Base-by-base conservation (phyloP, 2,797 vertebrate species). In the Acanthornis magna region DNA sequence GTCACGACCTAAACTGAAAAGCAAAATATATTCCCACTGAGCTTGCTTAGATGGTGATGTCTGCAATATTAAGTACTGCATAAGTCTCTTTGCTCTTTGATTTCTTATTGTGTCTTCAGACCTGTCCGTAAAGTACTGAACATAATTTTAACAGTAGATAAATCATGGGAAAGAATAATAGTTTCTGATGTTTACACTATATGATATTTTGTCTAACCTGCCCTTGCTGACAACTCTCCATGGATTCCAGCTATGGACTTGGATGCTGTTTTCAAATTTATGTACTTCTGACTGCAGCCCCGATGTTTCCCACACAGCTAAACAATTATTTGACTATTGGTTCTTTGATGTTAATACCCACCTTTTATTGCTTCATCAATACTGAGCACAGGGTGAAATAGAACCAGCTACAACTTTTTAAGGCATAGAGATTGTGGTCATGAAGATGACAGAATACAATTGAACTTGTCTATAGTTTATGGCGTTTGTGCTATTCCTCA, bases 351-450 rank as follows among this genome's bases (percentile, higher is more conserved):
- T 76, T 95, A 95, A 96, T 70, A 75, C 45, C 70, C 72, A 38
- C 57, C 42, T 92, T 96, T 96, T 89, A 95, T 94, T 92, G 79
- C 94, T 96, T 70, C 36, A 68, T 91, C 92, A 93, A 96, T 96
- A 93, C 11, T 19, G 40, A 96, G 42, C 48, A 60, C 15, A 91
- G 43, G 43, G 32, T 95, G 76, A 96, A 96, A 85, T 48, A 95
- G 67, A 90, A 25, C 40, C 40, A 79, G 53, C 27, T 88, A 91
- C 73, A 88, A 86, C 91, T 95, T 97, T 89, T 95, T 95, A 94
- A 96, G 73, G 71, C 50, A 72, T n/a, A 66, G 84, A 68, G 54
- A 85, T 96, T 73, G 72, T n/a, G 89, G 72, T 87, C 93, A 34
- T 85, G 94, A 83, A 54, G 58, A 87, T 95, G 89, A 94, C 58